A percentile compares a stretch with the other conserved stretches of the same genome.
Evolutionary conservation across 2,888 invertebrate species (phyloP).

Genomic region (Plutella xylostella): DNA sequence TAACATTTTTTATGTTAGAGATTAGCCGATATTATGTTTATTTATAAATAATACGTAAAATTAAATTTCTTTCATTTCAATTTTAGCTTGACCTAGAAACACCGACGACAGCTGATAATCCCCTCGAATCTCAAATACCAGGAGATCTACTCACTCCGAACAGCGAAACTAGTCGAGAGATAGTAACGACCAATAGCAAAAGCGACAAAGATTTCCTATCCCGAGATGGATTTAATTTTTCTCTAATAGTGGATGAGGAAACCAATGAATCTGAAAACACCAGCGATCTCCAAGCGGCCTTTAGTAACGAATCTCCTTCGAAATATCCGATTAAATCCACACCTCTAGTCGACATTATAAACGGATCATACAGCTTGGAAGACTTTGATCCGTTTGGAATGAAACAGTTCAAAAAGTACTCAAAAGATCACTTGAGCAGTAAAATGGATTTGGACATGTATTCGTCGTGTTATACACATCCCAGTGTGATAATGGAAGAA

Average conservation of each 20-base stretch:
- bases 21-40: too few relatives aligned
- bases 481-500: constrained; percentile 48
- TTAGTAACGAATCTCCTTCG: constrained; percentile 22
- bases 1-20: too few relatives aligned
- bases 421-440: constrained; percentile 35
- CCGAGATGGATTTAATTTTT: constrained; percentile 52
- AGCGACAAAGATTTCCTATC: constrained; percentile 39
- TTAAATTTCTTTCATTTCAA: not conserved
- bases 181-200: constrained; percentile 30
- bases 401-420: constrained; percentile 27
- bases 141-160: constrained; percentile 44
- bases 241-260: constrained; percentile 48
- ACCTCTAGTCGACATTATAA: constrained; percentile 52
- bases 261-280: constrained; percentile 27
- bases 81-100: constrained; percentile 51
- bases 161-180: constrained; percentile 38
- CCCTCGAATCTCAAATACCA: constrained; percentile 39
- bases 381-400: constrained; percentile 59
- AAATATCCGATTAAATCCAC: constrained; percentile 35
- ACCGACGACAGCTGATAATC: constrained; percentile 60
- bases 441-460: constrained; percentile 36
- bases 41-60: too few relatives aligned
- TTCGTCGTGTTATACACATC: constrained; percentile 46
- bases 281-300: constrained; percentile 26
- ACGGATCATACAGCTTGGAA: constrained; percentile 56